These are phyloP conservation scores for Gadopsis marmoratus DNA, from an alignment of 2,797 vertebrate species.

Conservation along the genomic window DNA sequence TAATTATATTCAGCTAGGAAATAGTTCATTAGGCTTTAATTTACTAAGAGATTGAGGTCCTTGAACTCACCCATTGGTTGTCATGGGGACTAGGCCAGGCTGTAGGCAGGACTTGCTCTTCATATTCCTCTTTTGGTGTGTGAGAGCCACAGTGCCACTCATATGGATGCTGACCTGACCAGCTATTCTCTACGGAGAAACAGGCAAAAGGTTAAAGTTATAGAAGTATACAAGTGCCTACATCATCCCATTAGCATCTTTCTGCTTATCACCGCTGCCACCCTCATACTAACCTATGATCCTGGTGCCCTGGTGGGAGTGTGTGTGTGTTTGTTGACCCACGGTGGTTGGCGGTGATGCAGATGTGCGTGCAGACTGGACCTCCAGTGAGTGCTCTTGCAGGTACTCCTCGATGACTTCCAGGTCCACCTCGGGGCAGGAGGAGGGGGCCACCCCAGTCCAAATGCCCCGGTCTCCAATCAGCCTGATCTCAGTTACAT, in stretches of 20 bases:
- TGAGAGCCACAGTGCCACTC: conserved; percentile 78
- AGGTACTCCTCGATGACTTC: conserved; percentile 89
- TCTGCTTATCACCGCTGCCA: not conserved
- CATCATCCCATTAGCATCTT: not conserved
- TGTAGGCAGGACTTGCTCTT: conserved; percentile 56
- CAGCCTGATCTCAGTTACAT: conserved; percentile 73
- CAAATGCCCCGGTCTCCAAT: conserved; percentile 58
- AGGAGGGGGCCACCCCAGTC: conserved; percentile 57
- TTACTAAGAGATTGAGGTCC: not conserved
- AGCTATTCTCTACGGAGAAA: conserved; percentile 79
- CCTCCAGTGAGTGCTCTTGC: conserved; percentile 85
- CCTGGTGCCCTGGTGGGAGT: conserved; percentile 59
- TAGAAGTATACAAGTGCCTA: not conserved
- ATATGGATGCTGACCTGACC: conserved; percentile 81
- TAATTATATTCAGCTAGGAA: not conserved
- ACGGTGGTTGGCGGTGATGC: conserved; percentile 49
- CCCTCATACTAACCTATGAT: conserved; percentile 73
- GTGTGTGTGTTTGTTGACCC: conserved; percentile 55
- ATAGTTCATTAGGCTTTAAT: not conserved
- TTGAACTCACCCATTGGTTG: conserved; percentile 79
- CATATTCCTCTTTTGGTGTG: conserved; percentile 66
- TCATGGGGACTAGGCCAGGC: conserved; percentile 69
- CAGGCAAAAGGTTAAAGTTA: not conserved
- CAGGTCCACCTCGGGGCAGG: conserved; percentile 82
- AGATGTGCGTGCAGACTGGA: conserved; percentile 64